A percentile compares a stretch with the other conserved stretches of the same genome.
These are phyloP conservation scores for Stictonetta naevosa DNA, from an alignment of 2,113 vertebrate species.

Conservation along the genomic window DNA sequence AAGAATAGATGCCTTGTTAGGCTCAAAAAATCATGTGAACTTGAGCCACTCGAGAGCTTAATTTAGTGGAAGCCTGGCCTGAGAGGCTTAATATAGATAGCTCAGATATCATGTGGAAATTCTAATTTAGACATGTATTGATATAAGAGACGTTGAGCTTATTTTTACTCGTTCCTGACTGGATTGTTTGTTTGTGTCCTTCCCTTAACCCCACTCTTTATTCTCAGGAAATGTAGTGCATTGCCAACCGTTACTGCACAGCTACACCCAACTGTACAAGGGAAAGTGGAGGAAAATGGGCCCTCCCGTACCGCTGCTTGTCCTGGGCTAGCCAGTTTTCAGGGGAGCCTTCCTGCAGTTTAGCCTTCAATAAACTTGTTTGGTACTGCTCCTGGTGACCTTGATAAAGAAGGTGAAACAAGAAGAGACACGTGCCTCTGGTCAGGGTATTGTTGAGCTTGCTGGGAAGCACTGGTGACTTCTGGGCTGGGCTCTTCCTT, in stretches of 20 bases:
- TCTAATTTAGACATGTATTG: constrained; percentile 49
- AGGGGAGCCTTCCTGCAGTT: neutral
- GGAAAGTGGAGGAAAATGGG: neutral
- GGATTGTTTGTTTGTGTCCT: neutral
- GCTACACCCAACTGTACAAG: neutral
- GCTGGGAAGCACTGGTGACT: neutral
- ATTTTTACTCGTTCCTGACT: neutral
- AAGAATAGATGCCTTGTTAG: constrained; percentile 38
- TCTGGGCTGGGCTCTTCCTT: neutral
- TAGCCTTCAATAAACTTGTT: neutral
- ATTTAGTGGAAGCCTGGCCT: constrained; percentile 66
- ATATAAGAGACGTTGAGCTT: constrained; percentile 23
- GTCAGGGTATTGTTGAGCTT: neutral
- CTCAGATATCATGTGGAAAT: constrained; percentile 63
- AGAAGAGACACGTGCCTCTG: neutral
- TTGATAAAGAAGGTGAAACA: neutral
- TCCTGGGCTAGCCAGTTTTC: neutral
- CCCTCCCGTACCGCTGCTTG: neutral
- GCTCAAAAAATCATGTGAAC: constrained; percentile 62
- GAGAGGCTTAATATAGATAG: constrained; percentile 75
- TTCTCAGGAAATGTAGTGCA: neutral
- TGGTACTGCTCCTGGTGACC: neutral
- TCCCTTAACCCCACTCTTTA: neutral
- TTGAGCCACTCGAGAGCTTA: constrained; percentile 71
- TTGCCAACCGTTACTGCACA: neutral